Base-by-base conservation (phyloP, 2,888 invertebrate genomes). In the Cloeon dipterum region DNA sequence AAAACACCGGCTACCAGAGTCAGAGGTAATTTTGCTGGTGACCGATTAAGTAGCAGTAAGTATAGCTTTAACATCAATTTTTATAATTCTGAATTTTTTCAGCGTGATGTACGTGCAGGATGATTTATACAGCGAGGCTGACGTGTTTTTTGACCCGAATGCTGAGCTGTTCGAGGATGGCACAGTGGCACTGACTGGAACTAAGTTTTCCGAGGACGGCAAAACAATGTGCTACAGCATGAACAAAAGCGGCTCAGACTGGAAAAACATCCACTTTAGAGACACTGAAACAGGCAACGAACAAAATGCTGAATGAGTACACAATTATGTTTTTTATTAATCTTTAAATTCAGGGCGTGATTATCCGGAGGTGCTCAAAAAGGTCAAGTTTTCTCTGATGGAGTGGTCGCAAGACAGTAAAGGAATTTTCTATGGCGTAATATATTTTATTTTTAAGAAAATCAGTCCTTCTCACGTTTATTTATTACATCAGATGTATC, bases 61-160 rank as follows among this genome's bases (percentile, higher is more conserved):
- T n/a, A n/a, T n/a, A n/a, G n/a, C n/a, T n/a, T n/a, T n/a, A n/a
- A n/a, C n/a, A n/a, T n/a, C 18, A 11, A 17, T 16, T 32, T n/a
- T n/a, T n/a, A n/a, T 37, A 18, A 23, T 13, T n/a, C 3, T 4
- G 17, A 20, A 18, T n/a, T 21, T 40, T 53, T 52, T 34, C 57
- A 93, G 89, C 60, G 91, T 94, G 10, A 59, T 91, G 44, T 94
- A 86, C 60, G 74, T 85, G 20, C 85, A 86, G 64, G 74, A 83
- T 47, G 63, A 69, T 2, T 52, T 89, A 43, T 67, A 74, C 17
- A 70, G 68, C 19, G 78, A 88, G 50, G 69, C 79, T 8, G 64
- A 63, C 40, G 74, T 91, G 20, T 94, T 98, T 58, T 61, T 98
- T n/a, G 93, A 98, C 59, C 93, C 94, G 0, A 98, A 98, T 61